These are phyloP conservation scores for Tricholauxania praeusta DNA, from an alignment of 2,888 invertebrate species.

Conservation along the genomic window DNA sequence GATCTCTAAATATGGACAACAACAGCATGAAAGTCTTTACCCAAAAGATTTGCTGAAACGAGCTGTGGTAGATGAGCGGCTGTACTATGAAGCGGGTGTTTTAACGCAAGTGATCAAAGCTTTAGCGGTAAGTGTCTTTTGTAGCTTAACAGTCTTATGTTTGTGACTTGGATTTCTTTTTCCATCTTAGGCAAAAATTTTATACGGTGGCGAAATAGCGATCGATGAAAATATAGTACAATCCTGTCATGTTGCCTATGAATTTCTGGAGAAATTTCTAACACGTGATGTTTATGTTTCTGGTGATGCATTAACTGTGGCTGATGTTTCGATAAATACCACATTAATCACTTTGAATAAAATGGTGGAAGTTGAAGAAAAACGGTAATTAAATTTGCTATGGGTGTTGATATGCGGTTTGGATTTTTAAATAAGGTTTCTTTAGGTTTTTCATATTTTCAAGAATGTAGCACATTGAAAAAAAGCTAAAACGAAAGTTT, in stretches of 20 bases:
- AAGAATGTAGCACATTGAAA: too few species aligned
- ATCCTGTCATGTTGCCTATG: slow-evolving; percentile 48
- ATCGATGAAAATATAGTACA: slow-evolving; percentile 49
- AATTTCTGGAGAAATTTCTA: slow-evolving; percentile 55
- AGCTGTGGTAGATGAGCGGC: slow-evolving; percentile 69
- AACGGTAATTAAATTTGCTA: slow-evolving; percentile 29
- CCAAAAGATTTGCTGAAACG: slow-evolving; percentile 69
- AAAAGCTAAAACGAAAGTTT: too few species aligned
- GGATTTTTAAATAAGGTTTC: neutral
- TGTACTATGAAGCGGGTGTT: slow-evolving; percentile 69
- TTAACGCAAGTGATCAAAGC: slow-evolving; percentile 65
- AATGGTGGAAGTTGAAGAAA: slow-evolving; percentile 52
- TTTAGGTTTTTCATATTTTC: too few species aligned
- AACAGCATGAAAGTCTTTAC: slow-evolving; percentile 68
- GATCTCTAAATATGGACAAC: slow-evolving; percentile 68
- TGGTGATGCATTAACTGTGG: slow-evolving; percentile 52
- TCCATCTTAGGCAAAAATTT: slow-evolving; percentile 39
- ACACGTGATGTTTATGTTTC: slow-evolving; percentile 47
- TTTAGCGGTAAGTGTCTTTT: slow-evolving; percentile 62
- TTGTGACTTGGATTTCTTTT: neutral
- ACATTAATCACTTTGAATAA: slow-evolving; percentile 56
- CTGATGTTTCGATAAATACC: slow-evolving; percentile 67
- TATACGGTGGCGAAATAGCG: slow-evolving; percentile 45
- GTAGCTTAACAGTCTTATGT: neutral
- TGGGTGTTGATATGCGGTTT: neutral